Percentiles rank a stretch among this genome's conserved stretches.
Conservation (phyloP, 2,113 vertebrate species). For the Scomber scombrus region DNA sequence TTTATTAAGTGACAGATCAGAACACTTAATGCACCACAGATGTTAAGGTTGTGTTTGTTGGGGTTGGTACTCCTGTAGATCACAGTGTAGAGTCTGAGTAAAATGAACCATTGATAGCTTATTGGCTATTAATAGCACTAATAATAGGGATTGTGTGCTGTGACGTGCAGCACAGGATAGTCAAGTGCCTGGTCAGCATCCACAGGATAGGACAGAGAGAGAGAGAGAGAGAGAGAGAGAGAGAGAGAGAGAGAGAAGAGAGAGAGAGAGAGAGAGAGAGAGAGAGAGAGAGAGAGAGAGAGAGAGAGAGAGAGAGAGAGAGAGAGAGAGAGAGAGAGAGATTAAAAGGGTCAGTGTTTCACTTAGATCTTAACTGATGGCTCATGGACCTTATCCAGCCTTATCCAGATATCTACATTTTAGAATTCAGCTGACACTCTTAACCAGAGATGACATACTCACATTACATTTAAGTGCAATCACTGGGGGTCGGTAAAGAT, state of each 20-base stretch:
- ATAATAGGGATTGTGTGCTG: slow-evolving; percentile 51
- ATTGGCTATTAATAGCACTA: slow-evolving; percentile 63
- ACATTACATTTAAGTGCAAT: too few relatives aligned
- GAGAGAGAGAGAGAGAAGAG: too few relatives aligned
- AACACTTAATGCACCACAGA: too few relatives aligned
- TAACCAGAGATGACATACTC: background rate
- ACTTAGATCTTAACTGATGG: background rate
- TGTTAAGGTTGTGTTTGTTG: too few relatives aligned
- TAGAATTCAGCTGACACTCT: background rate
- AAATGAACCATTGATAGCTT: slow-evolving; percentile 37
- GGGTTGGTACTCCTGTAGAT: background rate
- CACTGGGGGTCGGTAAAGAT: too few relatives aligned
- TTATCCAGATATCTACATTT: background rate
- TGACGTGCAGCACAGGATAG: slow-evolving; percentile 49
- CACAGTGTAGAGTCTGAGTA: background rate
- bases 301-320: slow-evolving; percentile 5
- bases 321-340: background rate
- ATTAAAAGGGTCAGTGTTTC: background rate
- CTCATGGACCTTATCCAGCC: background rate
- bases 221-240: background rate
- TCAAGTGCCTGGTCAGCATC: slow-evolving; percentile 45
- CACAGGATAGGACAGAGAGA: slow-evolving; percentile 39
- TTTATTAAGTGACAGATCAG: too few relatives aligned
- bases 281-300: slow-evolving; percentile 7
- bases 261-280: background rate